Base-by-base conservation (phyloP, 2,113 vertebrate species). In the Bombycilla garrulus region DNA sequence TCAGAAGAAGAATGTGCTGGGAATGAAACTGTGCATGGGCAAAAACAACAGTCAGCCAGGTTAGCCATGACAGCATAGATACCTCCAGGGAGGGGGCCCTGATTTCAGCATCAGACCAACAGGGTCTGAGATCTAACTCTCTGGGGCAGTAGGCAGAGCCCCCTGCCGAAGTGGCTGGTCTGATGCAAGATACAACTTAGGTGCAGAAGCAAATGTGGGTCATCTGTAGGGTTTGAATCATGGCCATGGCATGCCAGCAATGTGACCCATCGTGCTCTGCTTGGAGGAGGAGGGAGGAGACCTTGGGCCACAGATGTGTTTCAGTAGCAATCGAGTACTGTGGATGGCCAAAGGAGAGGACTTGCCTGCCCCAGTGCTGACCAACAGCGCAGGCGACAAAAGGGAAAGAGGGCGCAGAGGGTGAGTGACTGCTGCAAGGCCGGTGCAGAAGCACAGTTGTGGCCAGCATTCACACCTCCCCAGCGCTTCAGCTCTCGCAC, bases 1-100 rank as follows among this genome's bases (percentile, higher is more conserved):
- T 95, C 95, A 96, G 90, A 85, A 92, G 93, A 96, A 96, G 78
- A 96, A 97, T 96, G 96, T 84, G 58, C 88, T 92, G 69, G 88
- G 81, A 95, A 96, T 86, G 67, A 97, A 97, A 91, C 74, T 54
- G 57, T 67, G 67, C 74, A 38, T 51, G 74, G 88, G 74, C 57
- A 86, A 87, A 69, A 93, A 44, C n/a, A 83, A 83, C 69, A 90
- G 71, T 42, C 23, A 0, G 50, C 7, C 0, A 0, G 33, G 25
- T 78, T 87, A 91, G 33, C 54, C 21, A 3, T 0, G 7, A 15
- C 42, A 28, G 50, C 24, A 44, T 4, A 53, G 72, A 21, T 50
- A 74, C 62, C 31, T 21, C 28, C 6, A 6, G 53, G 50, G 66
- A 90, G 47, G 91, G 67, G 23, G 38, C 47, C 72, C 48, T 0